Evolutionary conservation across 2,797 vertebrate genomes (phyloP).

Genomic region (Anisognathus igniventris): DNA sequence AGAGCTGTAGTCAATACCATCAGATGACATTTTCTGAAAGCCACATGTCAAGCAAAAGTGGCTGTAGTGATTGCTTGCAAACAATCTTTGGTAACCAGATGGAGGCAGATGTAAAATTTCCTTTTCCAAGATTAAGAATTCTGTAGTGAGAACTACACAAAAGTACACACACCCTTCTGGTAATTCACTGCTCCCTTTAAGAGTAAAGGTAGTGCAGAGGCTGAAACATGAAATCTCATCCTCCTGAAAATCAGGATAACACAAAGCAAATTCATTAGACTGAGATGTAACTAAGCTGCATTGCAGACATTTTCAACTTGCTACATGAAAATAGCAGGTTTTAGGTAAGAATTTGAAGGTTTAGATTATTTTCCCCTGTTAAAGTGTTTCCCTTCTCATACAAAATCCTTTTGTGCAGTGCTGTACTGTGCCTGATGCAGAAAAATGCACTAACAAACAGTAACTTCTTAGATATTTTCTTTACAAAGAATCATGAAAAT

Average conservation of each 20-base stretch:
- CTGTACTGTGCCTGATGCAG: neutral
- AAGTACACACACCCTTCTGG: neutral
- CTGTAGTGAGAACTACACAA: neutral
- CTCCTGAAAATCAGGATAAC: neutral
- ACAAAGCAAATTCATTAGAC: neutral
- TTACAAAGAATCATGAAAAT: neutral
- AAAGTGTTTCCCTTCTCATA: neutral
- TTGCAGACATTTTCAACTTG: neutral
- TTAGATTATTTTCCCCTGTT: neutral
- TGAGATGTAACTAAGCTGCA: neutral
- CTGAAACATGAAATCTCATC: neutral
- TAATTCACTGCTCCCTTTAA: neutral
- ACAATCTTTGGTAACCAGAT: neutral
- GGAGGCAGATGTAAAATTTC: neutral
- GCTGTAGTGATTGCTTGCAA: neutral
- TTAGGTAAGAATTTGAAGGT: neutral
- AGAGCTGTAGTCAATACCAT: neutral
- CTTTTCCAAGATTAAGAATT: rapidly evolving
- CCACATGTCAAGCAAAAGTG: neutral
- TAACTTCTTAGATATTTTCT: neutral
- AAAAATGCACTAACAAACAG: neutral
- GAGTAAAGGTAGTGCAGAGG: neutral
- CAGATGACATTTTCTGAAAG: neutral
- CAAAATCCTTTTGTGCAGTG: neutral
- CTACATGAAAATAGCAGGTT: neutral